Conservation (phyloP, 2,888 invertebrate species). For the Drosophila demipolita region DNA sequence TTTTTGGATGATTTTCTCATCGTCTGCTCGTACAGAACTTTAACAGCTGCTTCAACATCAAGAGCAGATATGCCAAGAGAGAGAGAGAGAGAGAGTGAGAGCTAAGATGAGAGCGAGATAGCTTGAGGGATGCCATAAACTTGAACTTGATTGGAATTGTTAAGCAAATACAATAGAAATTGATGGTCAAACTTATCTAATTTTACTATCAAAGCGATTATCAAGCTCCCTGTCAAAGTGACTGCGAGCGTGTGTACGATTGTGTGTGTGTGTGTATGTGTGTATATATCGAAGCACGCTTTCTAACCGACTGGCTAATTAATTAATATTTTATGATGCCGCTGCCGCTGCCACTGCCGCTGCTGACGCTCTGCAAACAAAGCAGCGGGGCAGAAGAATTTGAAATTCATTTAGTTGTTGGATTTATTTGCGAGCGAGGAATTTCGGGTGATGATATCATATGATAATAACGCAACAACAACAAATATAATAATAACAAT, state of each 20-base stretch:
- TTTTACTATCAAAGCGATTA: slow-evolving; percentile 67
- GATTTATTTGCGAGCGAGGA: slow-evolving; percentile 82
- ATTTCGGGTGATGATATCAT: slow-evolving; percentile 84
- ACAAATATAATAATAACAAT: slow-evolving; percentile 34
- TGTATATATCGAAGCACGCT: slow-evolving; percentile 59
- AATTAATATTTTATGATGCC: slow-evolving; percentile 78
- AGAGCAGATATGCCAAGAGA: slow-evolving; percentile 25
- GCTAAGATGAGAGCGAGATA: slow-evolving; percentile 5
- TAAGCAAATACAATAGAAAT: slow-evolving; percentile 74
- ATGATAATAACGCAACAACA: slow-evolving; percentile 79
- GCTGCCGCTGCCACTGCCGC: slow-evolving; percentile 31
- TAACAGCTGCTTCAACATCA: slow-evolving; percentile 75
- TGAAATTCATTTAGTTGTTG: slow-evolving; percentile 77
- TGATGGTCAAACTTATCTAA: slow-evolving; percentile 71
- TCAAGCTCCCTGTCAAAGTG: slow-evolving; percentile 51
- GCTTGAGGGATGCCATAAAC: slow-evolving; percentile 61
- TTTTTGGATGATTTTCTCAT: slow-evolving; percentile 66
- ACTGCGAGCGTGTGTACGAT: slow-evolving; percentile 7
- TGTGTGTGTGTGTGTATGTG: slow-evolving; percentile 21
- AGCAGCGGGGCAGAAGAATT: slow-evolving; percentile 75
- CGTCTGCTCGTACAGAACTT: slow-evolving; percentile 60
- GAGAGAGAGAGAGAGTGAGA: neutral
- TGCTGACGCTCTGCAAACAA: slow-evolving; percentile 73
- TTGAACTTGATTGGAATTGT: slow-evolving; percentile 72
- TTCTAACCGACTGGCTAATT: slow-evolving; percentile 70